Evolutionary conservation across 1,140 invertebrate genomes (phyloP).

Genomic region (Rhizoglyphus robini): DNA sequence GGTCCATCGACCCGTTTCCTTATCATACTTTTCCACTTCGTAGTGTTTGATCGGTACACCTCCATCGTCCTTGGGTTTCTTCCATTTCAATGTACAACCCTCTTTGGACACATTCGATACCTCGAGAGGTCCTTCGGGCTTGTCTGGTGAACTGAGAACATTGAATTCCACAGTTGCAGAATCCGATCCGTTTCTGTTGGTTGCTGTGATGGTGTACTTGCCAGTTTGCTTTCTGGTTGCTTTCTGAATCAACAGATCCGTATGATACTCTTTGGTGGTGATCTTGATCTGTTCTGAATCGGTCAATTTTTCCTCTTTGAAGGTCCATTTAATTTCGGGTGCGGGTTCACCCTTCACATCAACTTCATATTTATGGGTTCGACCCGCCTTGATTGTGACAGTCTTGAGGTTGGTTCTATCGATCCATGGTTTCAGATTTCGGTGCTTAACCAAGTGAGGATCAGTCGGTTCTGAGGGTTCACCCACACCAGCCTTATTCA

Average conservation of each 20-base stretch:
- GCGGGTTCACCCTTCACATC: constrained; percentile 89
- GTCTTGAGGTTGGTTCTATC: constrained; percentile 68
- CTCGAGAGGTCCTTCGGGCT: constrained; percentile 69
- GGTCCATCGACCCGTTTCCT: constrained; percentile 57
- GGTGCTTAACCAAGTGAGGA: constrained; percentile 83
- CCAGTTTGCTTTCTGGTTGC: constrained; percentile 75
- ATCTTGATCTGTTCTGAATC: constrained; percentile 48
- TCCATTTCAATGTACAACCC: constrained; percentile 80
- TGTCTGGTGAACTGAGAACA: constrained; percentile 55
- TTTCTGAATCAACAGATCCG: constrained; percentile 72
- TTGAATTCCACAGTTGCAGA: constrained; percentile 37
- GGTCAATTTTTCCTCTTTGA: constrained; percentile 45
- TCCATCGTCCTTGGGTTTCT: constrained; percentile 81
- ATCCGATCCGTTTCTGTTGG: constrained; percentile 35
- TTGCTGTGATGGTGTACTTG: constrained; percentile 72
- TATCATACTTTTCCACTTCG: constrained; percentile 83
- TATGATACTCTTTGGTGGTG: constrained; percentile 59
- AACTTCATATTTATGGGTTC: constrained; percentile 79
- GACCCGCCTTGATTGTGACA: constrained; percentile 81
- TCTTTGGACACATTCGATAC: constrained; percentile 82
- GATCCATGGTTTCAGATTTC: constrained; percentile 86
- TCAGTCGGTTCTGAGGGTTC: constrained; percentile 87
- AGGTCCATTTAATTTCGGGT: constrained; percentile 70
- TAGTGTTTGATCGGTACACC: constrained; percentile 79
- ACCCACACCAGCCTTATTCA: constrained; percentile 89